A percentile compares a stretch with the other conserved stretches of the same genome.
Conservation (phyloP, 64 coral and sea anemone species). For the Dendrophyllia cribrosa region DNA sequence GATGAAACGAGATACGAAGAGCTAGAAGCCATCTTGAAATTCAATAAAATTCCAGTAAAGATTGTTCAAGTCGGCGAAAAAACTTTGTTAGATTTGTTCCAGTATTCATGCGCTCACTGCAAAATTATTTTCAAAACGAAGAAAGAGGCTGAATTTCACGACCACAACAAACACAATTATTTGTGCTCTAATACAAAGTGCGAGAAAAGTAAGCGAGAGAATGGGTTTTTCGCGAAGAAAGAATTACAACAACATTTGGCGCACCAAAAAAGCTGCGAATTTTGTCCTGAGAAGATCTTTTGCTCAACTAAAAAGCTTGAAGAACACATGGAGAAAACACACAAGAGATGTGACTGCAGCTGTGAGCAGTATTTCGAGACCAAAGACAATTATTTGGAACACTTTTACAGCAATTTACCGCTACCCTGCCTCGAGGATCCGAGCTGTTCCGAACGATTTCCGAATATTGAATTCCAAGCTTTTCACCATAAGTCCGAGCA, state of each 20-base stretch:
- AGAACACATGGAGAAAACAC: constrained; percentile 74
- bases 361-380: constrained; percentile 81
- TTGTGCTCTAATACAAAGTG: constrained; percentile 79
- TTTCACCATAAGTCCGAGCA: constrained; percentile 73
- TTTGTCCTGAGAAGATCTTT: constrained; percentile 78
- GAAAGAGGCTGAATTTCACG: constrained; percentile 68
- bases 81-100: constrained; percentile 86
- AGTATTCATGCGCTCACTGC: constrained; percentile 74
- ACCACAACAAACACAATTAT: constrained; percentile 81
- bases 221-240: constrained; percentile 82
- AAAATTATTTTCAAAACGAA: constrained; percentile 91
- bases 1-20: constrained; percentile 82
- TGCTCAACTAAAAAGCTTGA: constrained; percentile 75
- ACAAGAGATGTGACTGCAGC: constrained; percentile 78
- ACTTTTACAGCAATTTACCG: constrained; percentile 87
- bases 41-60: constrained; percentile 88
- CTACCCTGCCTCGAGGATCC: constrained; percentile 90
- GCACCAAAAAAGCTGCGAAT: constrained; percentile 65
- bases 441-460: constrained; percentile 79
- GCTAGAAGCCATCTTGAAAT: constrained; percentile 89
- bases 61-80: constrained; percentile 77
- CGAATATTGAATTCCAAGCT: constrained; percentile 85
- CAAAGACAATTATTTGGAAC: constrained; percentile 74
- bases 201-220: constrained; percentile 89
- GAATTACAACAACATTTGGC: constrained; percentile 74